Evolutionary conservation across 2,113 vertebrate species (phyloP), one percentile per base, ranked within the genome.

Genomic region (Acinonyx jubatus): DNA sequence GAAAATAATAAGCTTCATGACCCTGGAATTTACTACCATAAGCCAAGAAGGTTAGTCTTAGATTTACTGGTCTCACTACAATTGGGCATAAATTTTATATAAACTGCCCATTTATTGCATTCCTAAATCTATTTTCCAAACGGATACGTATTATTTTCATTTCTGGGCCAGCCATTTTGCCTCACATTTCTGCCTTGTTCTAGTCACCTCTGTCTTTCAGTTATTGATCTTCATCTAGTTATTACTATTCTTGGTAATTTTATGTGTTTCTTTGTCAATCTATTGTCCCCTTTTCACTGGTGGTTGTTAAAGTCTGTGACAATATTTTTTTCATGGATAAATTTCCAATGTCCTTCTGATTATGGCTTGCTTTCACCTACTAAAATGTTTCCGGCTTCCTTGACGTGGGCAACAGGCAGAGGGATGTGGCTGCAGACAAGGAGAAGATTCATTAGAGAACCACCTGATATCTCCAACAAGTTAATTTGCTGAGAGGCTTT

Each of bases 121-220:
- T 88, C 66, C 38, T 93, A 92, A 88, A 36, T 73, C 71, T 85
- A 9, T 92, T 96, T 97, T 94, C 88, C 36, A 94, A 94, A 66
- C 15, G 33, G 3, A 73, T 71, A 31, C 48, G 38, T 92, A 83
- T 78, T 89, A 25, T 94, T 65, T 82, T 83, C 31, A 80, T 93
- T 87, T 79, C 89, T 91, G 16, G 13, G 71, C 87, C 41, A 96
- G 63, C 87, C 52, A 96, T 93, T 78, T 95, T 73, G 38, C 81
- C 45, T 71, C 89, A 92, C 9, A 19, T 23, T 93, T 93, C 63
- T 50, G 74, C 4, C 41, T 38, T 4, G 31, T 74, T 93, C 73
- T 94, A 38, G 23, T 63, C 0, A 91, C 89, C 41, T 88, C 93
- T 78, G 15, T 55, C 18, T 91, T 97, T 95, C 68, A 4, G 25